Evolutionary conservation across 2,797 vertebrate genomes (phyloP), one percentile per base, ranked within the genome.

Genomic region (Pelobates cultripes): DNA sequence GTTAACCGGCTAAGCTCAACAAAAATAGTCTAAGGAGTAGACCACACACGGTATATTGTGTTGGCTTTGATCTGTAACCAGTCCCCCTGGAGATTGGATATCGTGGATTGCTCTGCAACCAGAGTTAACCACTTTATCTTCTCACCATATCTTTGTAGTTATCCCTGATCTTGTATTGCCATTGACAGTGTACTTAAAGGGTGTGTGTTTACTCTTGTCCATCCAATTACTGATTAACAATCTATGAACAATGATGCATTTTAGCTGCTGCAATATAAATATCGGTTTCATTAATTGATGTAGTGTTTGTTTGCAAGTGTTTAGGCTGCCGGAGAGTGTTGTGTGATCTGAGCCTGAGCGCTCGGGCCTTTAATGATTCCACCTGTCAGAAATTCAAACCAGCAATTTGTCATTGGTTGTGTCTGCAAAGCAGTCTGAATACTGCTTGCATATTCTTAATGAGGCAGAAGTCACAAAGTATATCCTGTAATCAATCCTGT

Each of bases 301-400:
- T 57, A 57, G 55, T 57, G 55, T 12, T 57, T 64, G 28, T 28
- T 5, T 64, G n/a, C 2, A 28, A 40, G 28, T 41, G 28, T 64
- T 64, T 64, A 15, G 14, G 55, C 55, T 64, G 4, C 61, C 28
- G 61, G 2, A 64, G 7, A 8, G n/a, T 28, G 17, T 5, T 1
- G 2, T 64, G 55, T 57, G 55, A 57, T 4, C 55, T 57, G 55
- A 7, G 55, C 55, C 4, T n/a, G 9, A 53, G n/a, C 12, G 85
- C 70, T 83, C 4, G 76, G 85, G 86, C 80, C 82, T 85, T 42
- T 47, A 15, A 15, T 77, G 81, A 82, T 80, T 85, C 71, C 68
- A 45, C 68, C 40, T 78, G 84, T 88, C 86, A 85, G 28, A 84
- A 79, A 84, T 81, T 41, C 76, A 88, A 84, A 81, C 76, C 77